Evolutionary conservation across 2,888 invertebrate genomes (phyloP).

Genomic region (Sisyra nigra): DNA sequence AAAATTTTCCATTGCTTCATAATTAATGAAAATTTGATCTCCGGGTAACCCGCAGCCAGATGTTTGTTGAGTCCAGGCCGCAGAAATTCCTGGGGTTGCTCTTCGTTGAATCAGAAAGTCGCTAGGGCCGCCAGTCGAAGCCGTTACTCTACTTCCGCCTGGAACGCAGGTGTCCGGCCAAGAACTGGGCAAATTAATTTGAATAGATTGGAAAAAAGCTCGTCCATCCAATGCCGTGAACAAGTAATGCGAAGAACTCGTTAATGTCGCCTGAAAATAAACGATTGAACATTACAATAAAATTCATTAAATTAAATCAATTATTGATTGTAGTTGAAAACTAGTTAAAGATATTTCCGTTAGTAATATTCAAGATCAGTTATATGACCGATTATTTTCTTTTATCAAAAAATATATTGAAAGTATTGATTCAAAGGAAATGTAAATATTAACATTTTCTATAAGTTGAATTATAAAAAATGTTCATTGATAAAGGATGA

Average conservation of each 20-base stretch:
- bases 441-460: too few species aligned
- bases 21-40: constrained; percentile 37
- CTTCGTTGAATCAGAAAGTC: constrained; percentile 34
- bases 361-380: too few species aligned
- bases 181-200: constrained; percentile 38
- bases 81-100: constrained; percentile 32
- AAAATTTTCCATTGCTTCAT: constrained; percentile 21
- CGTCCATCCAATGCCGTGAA: constrained; percentile 38
- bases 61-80: constrained; percentile 43
- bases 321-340: not conserved
- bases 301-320: not conserved
- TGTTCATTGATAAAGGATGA: too few species aligned
- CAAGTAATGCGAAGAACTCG: constrained; percentile 36
- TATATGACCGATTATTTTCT: too few species aligned
- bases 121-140: constrained; percentile 33
- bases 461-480: too few species aligned
- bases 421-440: too few species aligned
- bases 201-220: constrained; percentile 37
- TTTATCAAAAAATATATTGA: too few species aligned
- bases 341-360: constrained; percentile 43
- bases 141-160: constrained; percentile 21
- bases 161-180: constrained; percentile 37
- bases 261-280: constrained; percentile 36
- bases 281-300: constrained; percentile 18
- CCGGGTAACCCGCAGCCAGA: constrained; percentile 40